Evolutionary conservation across 92 coral and sea anemone species (phyloP), one percentile per base, ranked within the genome.

Genomic region (Scolanthus callimorphus): DNA sequence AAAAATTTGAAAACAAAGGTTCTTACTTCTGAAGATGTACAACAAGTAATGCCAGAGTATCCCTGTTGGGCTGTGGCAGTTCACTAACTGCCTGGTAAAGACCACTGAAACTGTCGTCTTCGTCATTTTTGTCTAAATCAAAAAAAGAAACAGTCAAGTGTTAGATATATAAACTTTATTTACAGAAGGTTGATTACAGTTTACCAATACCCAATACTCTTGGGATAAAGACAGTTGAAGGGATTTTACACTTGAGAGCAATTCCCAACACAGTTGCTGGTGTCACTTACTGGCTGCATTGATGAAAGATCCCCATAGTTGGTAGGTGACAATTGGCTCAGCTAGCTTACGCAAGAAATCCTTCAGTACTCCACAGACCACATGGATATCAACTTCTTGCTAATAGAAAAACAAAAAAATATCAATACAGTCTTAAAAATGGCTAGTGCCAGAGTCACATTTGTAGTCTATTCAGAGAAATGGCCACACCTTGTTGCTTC

Each of bases 61-160:
- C 98, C 62, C 98, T 76, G 73, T 92, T 92, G 22, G 98, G 79
- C 31, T 80, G 82, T n/a, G 98, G 98, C 4, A 92, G 87, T 60
- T 92, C 98, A 64, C 98, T 92, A 38, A 92, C 98, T 0, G 96
- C 98, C 65, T 92, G 98, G 76, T 88, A 92, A 39, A 86, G 69
- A 21, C 65, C 86, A 19, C 96, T 84, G 22, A 84, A 62, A 41
- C 96, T 86, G 48, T 92, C 98, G 38, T 84, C 89, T 17, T 83
- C 96, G 58, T 84, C 96, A 11, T 84, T 59, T 24, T 83, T 88
- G 60, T 70, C 98, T 92, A 62, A 1, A 17, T 53, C 41, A 39
- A 0, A 21, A 34, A 34, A n/a, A n/a, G n/a, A n/a, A n/a, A n/a
- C n/a, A n/a, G n/a, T n/a, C n/a, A n/a, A n/a, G n/a, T n/a, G n/a